Conservation (phyloP, 2,113 vertebrate genomes). For the Epinephelus fuscoguttatus region DNA sequence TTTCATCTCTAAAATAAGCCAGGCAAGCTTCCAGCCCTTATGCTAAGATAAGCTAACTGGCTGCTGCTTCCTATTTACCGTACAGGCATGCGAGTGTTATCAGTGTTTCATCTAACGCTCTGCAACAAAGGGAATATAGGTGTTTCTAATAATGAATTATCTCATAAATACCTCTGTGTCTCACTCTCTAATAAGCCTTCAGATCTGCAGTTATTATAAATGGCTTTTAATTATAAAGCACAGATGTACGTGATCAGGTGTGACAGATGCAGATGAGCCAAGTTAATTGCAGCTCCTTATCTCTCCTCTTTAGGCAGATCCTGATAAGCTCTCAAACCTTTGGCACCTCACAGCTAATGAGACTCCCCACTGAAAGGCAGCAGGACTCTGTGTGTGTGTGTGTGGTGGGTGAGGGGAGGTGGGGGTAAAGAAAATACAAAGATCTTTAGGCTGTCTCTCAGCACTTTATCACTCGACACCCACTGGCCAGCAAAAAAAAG, state of each 20-base stretch:
- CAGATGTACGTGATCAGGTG: slow-evolving; percentile 28
- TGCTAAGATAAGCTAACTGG: neutral
- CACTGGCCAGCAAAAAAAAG: slow-evolving; percentile 29
- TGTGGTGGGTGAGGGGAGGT: neutral
- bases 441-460: slow-evolving; percentile 61
- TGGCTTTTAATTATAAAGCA: neutral
- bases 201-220: neutral
- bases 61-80: neutral
- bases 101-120: neutral
- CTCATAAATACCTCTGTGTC: neutral
- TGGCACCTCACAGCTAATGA: slow-evolving; percentile 70
- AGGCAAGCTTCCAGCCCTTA: neutral
- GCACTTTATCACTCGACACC: slow-evolving; percentile 64
- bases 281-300: slow-evolving; percentile 68
- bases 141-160: neutral
- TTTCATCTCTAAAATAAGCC: neutral
- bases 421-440: slow-evolving; percentile 68
- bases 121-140: neutral
- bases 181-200: neutral
- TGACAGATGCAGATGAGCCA: slow-evolving; percentile 47
- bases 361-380: slow-evolving; percentile 52
- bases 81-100: neutral
- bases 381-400: slow-evolving; percentile 15
- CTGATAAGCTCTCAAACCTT: slow-evolving; percentile 68
- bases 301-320: slow-evolving; percentile 58